Conservation (phyloP, 2,797 vertebrate genomes). For the Acipenser ruthenus region DNA sequence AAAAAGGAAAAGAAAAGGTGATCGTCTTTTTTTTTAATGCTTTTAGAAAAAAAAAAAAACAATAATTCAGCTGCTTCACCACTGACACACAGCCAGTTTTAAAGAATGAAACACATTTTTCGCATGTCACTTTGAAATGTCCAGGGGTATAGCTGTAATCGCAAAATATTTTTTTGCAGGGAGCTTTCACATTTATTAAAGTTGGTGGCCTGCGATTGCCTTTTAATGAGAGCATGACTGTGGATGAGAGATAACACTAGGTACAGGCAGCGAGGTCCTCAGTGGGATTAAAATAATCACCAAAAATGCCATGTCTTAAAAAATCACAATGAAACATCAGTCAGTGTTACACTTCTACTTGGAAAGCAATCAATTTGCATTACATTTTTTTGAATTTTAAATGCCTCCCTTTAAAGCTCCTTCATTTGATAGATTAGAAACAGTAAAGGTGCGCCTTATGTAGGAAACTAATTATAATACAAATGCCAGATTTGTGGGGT, state of each 20-base stretch:
- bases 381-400: constrained; percentile 26
- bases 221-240: constrained; percentile 87
- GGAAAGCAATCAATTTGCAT: constrained; percentile 28
- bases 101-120: constrained; percentile 36
- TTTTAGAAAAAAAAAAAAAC: constrained; percentile 43
- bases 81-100: too few species aligned
- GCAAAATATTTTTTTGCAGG: constrained; percentile 45
- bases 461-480: constrained; percentile 3
- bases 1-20: constrained; percentile 35
- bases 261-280: constrained; percentile 58
- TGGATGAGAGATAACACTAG: constrained; percentile 66
- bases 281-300: constrained; percentile 73
- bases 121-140: constrained; percentile 39
- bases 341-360: constrained; percentile 20
- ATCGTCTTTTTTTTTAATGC: constrained; percentile 34
- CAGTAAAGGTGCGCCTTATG: constrained; percentile 1
- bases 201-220: constrained; percentile 78
- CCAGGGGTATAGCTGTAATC: constrained; percentile 58
- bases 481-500: constrained; percentile 30
- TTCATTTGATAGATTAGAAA: constrained; percentile 19
- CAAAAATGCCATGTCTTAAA: constrained; percentile 58
- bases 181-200: constrained; percentile 79
- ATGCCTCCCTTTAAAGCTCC: constrained; percentile 31
- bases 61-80: background rate
- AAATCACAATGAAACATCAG: constrained; percentile 23